Conservation (phyloP, 2,113 vertebrate genomes). For the Marcusenius ussheri region DNA sequence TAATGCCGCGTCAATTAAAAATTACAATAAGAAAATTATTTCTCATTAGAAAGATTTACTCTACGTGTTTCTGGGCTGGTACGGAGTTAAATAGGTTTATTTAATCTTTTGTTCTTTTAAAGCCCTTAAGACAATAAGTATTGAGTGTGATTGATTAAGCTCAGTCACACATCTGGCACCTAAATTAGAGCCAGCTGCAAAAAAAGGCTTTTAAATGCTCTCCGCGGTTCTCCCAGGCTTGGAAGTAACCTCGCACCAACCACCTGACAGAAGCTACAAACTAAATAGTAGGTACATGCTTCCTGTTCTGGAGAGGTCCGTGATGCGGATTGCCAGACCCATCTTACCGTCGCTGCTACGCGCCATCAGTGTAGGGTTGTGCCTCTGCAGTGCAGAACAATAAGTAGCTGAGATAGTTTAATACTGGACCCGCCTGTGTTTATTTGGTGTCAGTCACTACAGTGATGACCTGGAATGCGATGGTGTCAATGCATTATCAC, state of each 20-base stretch:
- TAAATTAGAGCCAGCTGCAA: background rate
- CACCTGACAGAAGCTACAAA: background rate
- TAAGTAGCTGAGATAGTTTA: background rate
- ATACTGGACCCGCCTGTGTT: background rate
- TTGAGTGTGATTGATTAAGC: background rate
- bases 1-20: background rate
- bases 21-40: background rate
- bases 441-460: constrained; percentile 9
- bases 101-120: background rate
- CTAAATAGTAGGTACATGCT: background rate
- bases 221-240: background rate
- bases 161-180: background rate
- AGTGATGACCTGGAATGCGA: constrained; percentile 8
- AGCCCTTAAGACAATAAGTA: background rate
- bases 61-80: background rate
- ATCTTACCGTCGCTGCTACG: background rate
- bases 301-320: background rate
- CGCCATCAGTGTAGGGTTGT: background rate
- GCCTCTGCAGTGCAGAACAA: background rate
- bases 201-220: background rate
- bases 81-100: background rate
- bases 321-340: background rate
- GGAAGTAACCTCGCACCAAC: background rate
- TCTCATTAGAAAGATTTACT: background rate
- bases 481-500: constrained; percentile 16